Evolutionary conservation across 2,888 invertebrate species (phyloP).

Genomic region (Epinotia ramella): DNA sequence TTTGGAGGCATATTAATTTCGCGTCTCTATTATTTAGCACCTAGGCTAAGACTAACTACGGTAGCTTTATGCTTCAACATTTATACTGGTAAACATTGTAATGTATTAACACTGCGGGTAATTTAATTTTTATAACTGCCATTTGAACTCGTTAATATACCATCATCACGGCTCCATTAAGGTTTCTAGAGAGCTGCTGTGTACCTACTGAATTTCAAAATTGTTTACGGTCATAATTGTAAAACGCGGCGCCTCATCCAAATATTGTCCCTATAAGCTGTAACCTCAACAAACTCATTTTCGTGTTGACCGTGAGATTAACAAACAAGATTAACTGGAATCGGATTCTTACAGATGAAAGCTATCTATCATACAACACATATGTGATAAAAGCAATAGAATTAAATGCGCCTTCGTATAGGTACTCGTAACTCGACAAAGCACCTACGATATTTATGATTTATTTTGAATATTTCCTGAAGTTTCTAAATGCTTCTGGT

Average conservation of each 20-base stretch:
- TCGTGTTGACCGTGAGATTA: constrained; percentile 19
- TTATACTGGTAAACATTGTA: neutral
- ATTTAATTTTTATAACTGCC: constrained; percentile 11
- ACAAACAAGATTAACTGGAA: constrained; percentile 3
- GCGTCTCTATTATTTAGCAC: too few relatives aligned
- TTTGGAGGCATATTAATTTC: too few relatives aligned
- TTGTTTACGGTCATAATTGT: constrained; percentile 36
- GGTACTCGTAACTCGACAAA: neutral
- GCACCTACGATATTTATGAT: neutral
- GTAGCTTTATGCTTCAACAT: neutral
- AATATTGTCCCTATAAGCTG: constrained; percentile 22
- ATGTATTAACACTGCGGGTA: neutral
- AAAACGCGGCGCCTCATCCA: neutral
- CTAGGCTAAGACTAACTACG: too few relatives aligned
- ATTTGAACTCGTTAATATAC: constrained; percentile 15
- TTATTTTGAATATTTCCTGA: neutral
- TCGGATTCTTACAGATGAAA: neutral
- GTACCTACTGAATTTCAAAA: constrained; percentile 21
- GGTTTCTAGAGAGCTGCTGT: neutral
- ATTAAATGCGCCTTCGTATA: neutral
- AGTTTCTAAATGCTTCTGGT: constrained; percentile 1
- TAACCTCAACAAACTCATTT: constrained; percentile 27
- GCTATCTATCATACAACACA: neutral
- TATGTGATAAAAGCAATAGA: neutral
- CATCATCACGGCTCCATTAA: constrained; percentile 16